Evolutionary conservation across 2,113 vertebrate species (phyloP), one percentile per base, ranked within the genome.

Genomic region (Cyprinodon tularosa): DNA sequence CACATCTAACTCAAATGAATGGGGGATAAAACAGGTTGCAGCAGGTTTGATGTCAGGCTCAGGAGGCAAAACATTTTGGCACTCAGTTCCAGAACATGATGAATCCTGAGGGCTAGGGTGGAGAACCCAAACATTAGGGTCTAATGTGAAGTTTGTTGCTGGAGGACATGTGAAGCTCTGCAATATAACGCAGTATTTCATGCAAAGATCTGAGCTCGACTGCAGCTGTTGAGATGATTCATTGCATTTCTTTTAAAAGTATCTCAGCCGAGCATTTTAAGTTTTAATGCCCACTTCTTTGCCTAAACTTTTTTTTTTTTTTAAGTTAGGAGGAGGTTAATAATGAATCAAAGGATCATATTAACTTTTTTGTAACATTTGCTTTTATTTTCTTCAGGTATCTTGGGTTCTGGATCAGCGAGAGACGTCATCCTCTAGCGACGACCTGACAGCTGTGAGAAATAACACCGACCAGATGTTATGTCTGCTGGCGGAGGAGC

Each of bases 401-500:
- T 96, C 96, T 2, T 93, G 95, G 87, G 96, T 98, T 71, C 87
- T 98, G 92, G 96, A 97, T 83, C 95, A 95, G 57, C 92, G 89
- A 0, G 95, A 96, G 14, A 77, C 94, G 15, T 90, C 93, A 0
- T 93, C 93, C 67, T 87, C 92, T 66, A 95, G 95, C 3, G 98
- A 99, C 0, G 98, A 99, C 92, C 94, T 96, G 77, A 98, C 95
- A 0, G 96, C 96, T 0, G 97, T 99, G 80, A 93, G 96, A 73
- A 99, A 99, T 92, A 94, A 99, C 94, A 97, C 96, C 0, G 96
- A 97, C 84, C 98, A 99, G 94, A 97, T 99, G 97, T 68, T 99
- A 77, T 96, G 96, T 65, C 92, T 99, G 65, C 90, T 99, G 88
- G 97, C 95, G 0, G 96, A 98, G 88, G 98, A 99, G 86, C 94